These are phyloP conservation scores for Rhynchonycteris naso DNA, from an alignment of 2,797 vertebrate genomes.

Conservation along the genomic window DNA sequence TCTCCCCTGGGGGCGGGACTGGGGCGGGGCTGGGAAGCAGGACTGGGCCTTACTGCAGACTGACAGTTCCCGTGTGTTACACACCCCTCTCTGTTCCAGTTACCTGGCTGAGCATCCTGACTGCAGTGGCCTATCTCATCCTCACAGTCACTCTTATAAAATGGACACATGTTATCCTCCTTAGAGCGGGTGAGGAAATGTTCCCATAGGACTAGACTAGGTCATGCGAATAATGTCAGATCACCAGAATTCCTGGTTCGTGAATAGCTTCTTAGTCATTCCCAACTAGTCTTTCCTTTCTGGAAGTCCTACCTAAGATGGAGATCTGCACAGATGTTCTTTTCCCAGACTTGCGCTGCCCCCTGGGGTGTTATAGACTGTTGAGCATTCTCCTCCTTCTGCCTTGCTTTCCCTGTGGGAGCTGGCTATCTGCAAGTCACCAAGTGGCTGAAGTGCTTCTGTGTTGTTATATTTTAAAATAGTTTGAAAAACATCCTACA, in stretches of 20 bases:
- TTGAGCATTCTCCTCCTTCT: neutral
- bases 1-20: neutral
- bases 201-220: neutral
- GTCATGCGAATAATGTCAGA: neutral
- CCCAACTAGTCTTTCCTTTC: neutral
- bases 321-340: neutral
- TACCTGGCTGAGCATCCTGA: neutral
- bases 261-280: neutral
- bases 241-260: neutral
- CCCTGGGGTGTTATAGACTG: neutral
- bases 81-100: neutral
- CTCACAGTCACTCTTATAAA: neutral
- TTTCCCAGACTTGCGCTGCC: neutral
- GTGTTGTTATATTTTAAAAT: conserved; percentile 12
- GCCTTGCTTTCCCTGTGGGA: neutral
- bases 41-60: neutral
- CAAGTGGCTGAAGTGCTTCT: neutral
- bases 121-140: too few relatives aligned
- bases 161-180: neutral
- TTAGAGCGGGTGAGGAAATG: neutral
- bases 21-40: too few relatives aligned
- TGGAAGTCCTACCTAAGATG: neutral
- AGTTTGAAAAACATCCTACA: conserved; percentile 8
- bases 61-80: neutral
- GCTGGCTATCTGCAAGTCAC: neutral